These are phyloP conservation scores for Graptemys geographica DNA, from an alignment of 2,797 vertebrate genomes.

Conservation along the genomic window DNA sequence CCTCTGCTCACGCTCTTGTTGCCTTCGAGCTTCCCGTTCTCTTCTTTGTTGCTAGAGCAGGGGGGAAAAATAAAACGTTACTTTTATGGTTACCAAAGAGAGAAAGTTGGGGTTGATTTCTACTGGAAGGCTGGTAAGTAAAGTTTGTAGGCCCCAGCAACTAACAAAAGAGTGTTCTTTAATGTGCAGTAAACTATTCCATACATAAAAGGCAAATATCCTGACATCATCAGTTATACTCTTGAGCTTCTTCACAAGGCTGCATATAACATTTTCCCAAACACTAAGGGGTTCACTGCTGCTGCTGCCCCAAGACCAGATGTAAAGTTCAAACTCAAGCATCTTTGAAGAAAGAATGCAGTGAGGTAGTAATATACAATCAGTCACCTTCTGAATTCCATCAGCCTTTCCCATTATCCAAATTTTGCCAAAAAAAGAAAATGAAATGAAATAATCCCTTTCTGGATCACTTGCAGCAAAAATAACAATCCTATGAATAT, in stretches of 20 bases:
- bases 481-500: background rate
- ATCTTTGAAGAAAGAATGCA: background rate
- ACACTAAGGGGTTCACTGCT: background rate
- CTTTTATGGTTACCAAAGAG: slow-evolving; percentile 64
- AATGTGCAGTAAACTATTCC: slow-evolving; percentile 10
- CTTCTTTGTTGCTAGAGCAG: slow-evolving; percentile 92
- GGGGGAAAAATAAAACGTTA: slow-evolving; percentile 60
- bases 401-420: background rate
- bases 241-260: background rate
- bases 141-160: background rate
- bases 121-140: slow-evolving; percentile 46
- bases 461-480: background rate
- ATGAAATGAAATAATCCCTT: background rate
- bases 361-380: background rate
- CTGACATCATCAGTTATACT: background rate
- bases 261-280: background rate
- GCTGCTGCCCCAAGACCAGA: background rate
- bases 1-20: slow-evolving; percentile 96
- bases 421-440: background rate
- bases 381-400: background rate
- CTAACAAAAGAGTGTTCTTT: slow-evolving; percentile 11
- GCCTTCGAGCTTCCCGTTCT: slow-evolving; percentile 93
- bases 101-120: slow-evolving; percentile 68
- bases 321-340: background rate
- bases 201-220: background rate